Percentiles rank a stretch among this genome's conserved stretches.
phyloP scores from a whole-genome alignment of 1,140 invertebrate species.

The Aphis craccivora region DNA sequence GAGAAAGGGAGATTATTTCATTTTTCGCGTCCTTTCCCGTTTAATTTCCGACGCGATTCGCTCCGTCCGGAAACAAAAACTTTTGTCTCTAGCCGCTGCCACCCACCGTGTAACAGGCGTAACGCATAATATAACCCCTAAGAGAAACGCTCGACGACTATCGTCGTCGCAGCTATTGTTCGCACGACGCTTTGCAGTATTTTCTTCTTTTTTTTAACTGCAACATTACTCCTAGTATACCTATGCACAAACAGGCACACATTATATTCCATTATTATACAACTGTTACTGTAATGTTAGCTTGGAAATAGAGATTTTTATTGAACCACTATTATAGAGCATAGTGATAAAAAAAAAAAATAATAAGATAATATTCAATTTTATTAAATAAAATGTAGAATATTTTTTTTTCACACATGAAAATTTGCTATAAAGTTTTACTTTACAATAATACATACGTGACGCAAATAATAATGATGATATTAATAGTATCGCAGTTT shows the following conservation, averaged over 20 bases:
- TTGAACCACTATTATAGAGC: background rate
- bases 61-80: background rate
- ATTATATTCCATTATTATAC: background rate
- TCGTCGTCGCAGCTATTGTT: background rate
- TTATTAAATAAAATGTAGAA: slow-evolving; percentile 26
- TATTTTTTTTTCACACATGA: background rate
- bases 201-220: background rate
- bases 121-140: background rate
- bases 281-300: background rate
- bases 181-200: background rate
- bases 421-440: background rate
- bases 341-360: background rate
- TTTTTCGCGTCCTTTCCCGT: background rate
- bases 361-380: background rate
- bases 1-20: background rate
- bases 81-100: background rate
- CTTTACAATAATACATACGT: background rate
- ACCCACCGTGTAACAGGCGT: background rate
- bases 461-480: background rate
- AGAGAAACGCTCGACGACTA: background rate
- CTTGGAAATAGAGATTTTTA: background rate
- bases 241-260: background rate
- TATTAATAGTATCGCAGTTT: background rate
- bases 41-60: background rate
- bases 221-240: background rate